These are phyloP conservation scores for Archocentrus centrarchus DNA, from an alignment of 2,113 vertebrate genomes.

Conservation along the genomic window DNA sequence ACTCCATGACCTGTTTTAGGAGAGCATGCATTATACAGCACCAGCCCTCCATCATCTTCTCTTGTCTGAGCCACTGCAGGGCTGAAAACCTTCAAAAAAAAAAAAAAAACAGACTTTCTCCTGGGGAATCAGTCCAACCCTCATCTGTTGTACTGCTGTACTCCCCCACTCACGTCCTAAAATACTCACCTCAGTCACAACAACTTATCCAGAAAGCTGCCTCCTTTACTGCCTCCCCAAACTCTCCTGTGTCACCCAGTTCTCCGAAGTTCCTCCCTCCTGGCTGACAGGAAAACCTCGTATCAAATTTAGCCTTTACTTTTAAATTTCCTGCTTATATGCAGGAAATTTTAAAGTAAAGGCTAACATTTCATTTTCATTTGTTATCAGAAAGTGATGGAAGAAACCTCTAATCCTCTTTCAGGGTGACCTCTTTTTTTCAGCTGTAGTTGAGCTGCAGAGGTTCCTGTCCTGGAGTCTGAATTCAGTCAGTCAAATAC, in stretches of 20 bases:
- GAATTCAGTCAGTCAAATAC: fast-evolving
- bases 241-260: neutral
- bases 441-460: neutral
- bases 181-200: slow-evolving; percentile 32
- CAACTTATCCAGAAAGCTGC: slow-evolving; percentile 43
- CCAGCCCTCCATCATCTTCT: neutral
- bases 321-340: fast-evolving
- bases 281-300: neutral
- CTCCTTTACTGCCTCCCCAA: neutral
- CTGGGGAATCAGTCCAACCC: slow-evolving; percentile 8
- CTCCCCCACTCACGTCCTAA: slow-evolving; percentile 23
- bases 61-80: slow-evolving; percentile 2
- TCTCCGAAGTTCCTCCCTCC: neutral
- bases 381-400: neutral
- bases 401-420: no score
- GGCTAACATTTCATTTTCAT: neutral
- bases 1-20: slow-evolving; percentile 26
- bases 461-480: neutral
- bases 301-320: neutral
- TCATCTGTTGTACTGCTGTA: slow-evolving; percentile 2
- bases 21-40: slow-evolving; percentile 38
- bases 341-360: no score
- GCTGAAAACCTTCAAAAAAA: neutral
- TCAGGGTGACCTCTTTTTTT: no score
- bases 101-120: neutral